phyloP scores from a whole-genome alignment of 2,888 invertebrate genomes.

The Rhogogaster chlorosoma region DNA sequence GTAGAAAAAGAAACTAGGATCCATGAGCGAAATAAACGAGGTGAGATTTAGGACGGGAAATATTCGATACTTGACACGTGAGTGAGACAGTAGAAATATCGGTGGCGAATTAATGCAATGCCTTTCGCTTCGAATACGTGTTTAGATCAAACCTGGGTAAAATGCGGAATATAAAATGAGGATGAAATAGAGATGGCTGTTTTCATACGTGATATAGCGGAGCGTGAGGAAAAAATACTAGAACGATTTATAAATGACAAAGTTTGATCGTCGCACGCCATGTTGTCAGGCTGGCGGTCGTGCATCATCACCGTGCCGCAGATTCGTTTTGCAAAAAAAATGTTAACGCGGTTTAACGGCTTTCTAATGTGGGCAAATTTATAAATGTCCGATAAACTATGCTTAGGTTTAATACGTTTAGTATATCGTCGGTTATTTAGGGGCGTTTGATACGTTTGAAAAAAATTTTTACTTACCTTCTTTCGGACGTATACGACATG shows the following conservation, averaged over 20 bases:
- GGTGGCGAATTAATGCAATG: neutral
- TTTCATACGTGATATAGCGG: neutral
- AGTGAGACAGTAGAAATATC: constrained; percentile 31
- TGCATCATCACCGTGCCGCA: constrained; percentile 57
- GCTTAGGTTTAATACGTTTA: neutral
- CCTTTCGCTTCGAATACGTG: neutral
- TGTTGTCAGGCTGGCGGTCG: constrained; percentile 79
- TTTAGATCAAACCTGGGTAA: neutral
- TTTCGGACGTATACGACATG: constrained; percentile 91
- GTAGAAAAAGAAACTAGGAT: neutral
- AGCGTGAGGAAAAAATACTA: neutral
- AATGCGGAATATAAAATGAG: neutral
- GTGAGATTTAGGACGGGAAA: neutral
- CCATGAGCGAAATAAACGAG: neutral
- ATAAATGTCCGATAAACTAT: neutral
- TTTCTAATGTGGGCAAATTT: neutral
- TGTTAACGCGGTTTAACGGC: neutral
- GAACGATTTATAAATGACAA: constrained; percentile 55
- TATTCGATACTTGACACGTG: constrained; percentile 6
- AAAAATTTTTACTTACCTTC: constrained; percentile 85
- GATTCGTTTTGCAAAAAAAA: constrained; percentile 38
- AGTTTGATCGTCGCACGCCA: constrained; percentile 78
- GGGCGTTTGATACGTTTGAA: constrained; percentile 72
- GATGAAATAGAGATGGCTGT: neutral
- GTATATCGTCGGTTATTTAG: neutral